Evolutionary conservation across 1,140 invertebrate genomes (phyloP).

Genomic region (Drosophila obscura): DNA sequence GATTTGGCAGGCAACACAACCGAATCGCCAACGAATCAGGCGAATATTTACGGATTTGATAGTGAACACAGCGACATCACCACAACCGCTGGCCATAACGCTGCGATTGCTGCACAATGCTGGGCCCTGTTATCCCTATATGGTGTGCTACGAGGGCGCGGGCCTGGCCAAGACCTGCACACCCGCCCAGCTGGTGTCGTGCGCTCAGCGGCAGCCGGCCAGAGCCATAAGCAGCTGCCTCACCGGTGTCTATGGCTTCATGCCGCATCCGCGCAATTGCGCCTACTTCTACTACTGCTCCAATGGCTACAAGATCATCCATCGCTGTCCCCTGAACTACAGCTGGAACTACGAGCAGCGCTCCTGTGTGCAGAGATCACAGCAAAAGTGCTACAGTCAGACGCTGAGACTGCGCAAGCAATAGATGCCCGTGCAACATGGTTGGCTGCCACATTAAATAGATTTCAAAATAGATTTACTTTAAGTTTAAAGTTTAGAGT

Average conservation of each 20-base stretch:
- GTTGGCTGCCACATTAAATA: background rate
- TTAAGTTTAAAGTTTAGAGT: slow-evolving; percentile 51
- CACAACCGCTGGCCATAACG: slow-evolving; percentile 30
- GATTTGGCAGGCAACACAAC: background rate
- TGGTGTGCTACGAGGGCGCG: slow-evolving; percentile 55
- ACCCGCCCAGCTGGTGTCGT: slow-evolving; percentile 37
- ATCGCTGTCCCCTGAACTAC: slow-evolving; percentile 51
- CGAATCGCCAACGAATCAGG: background rate
- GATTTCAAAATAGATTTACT: slow-evolving; percentile 34
- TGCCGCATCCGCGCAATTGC: slow-evolving; percentile 55
- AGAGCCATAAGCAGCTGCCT: slow-evolving; percentile 33
- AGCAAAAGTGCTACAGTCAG: slow-evolving; percentile 34
- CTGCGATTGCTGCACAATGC: slow-evolving; percentile 27
- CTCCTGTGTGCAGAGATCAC: slow-evolving; percentile 43
- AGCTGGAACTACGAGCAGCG: slow-evolving; percentile 57
- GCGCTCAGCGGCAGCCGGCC: slow-evolving; percentile 17
- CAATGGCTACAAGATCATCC: slow-evolving; percentile 52
- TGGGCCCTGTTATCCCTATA: slow-evolving; percentile 37
- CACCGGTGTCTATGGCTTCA: slow-evolving; percentile 53
- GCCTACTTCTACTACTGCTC: slow-evolving; percentile 65
- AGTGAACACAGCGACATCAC: background rate
- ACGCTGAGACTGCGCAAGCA: background rate
- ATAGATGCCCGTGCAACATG: too few species aligned
- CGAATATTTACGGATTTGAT: too few species aligned
- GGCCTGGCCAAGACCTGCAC: slow-evolving; percentile 51